Base-by-base conservation (phyloP, 2,797 vertebrate species). In the Rousettus madagascariensis region DNA sequence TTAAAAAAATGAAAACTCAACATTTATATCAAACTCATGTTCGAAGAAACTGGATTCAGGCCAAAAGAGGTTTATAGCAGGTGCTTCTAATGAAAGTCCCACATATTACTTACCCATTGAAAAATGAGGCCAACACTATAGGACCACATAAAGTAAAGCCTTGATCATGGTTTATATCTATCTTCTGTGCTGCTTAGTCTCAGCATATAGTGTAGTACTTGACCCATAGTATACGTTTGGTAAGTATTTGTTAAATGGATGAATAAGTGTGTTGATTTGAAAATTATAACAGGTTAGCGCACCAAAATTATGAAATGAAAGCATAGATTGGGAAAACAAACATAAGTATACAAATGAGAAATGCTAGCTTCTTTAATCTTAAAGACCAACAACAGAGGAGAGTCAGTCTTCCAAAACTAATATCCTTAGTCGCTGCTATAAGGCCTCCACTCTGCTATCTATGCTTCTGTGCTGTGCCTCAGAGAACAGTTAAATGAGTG, bases 381-480 rank as follows among this genome's bases (percentile, higher is more conserved):
- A 59, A 86, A 71, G 22, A 19, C 30, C 36, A 17, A 30, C 36
- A 57, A 1, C 2, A 38, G 6, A 49, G 1, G 26, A 17, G 9
- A 55, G 38, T 13, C 22, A 61, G 22, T 4, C 16, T 75, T 49
- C 69, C 13, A 63, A 5, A 87, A 36, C 0, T 1, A 16, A 38
- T 0, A 0, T 79, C 72, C 33, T 17, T 1, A 6, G 26, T 49
- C 43, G 19, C 3, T 1, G 0, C 33, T 78, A 3, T 17, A 20
- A 36, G 8, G 26, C 0, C 17, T 24, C 43, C 0, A 1, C 1
- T 2, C 17, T 7, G 15, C 16, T 49, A 13, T 3, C 2, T 36
- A 1, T 0, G 0, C 19, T 20, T 83, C 51, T 17, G 38, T 13
- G 38, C 7, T 36, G 17, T 3, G 41, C 11, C 10, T 77, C 11